Base-by-base conservation (phyloP, 2,113 vertebrate species). In the Gnathonemus echidnorhynchus region DNA sequence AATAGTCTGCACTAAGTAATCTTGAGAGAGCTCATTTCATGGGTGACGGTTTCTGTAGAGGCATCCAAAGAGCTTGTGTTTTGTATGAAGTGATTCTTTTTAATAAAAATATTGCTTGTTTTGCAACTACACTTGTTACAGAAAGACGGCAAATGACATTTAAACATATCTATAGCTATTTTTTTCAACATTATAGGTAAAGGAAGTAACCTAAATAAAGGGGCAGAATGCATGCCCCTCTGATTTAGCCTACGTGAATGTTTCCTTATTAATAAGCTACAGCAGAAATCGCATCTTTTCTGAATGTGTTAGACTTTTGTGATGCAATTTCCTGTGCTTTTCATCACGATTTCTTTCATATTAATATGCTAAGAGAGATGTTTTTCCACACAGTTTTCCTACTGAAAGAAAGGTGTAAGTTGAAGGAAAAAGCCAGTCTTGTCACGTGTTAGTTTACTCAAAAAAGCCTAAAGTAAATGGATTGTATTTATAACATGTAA, bases 111-210 rank as follows among this genome's bases (percentile, higher is more conserved):
- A 89, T 89, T 80, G 48, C 48, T 56, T 56, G 19, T 77, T 77
- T 42, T 35, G 17, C 31, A 24, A 52, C 66, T 53, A 31, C 48
- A 48, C 49, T 31, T 83, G 74, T 80, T 89, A 53, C 74, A 53
- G 48, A 89, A 80, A 52, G n/a, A 89, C 88, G 56, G 35, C 21
- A 9, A 90, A 90, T 91, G 88, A 92, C 93, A 93, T 94, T 83
- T 39, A 52, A 89, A 80, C 13, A 50, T 53, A 53, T 83, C 35
- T 80, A 83, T 24, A 27, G 11, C 21, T 62, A 90, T 45, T 46
- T 48, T 48, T 58, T 77, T 86, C 53, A 66, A 53, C 80, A 86
- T 62, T 53, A 27, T 13, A 50, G 80, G 52, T 53, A 48, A 66
- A 62, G 92, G 91, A 92, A 91, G 94, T 94, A 91, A 24, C 19